Base-by-base conservation (phyloP, 2,888 invertebrate species). In the Dasypogon diadema region DNA sequence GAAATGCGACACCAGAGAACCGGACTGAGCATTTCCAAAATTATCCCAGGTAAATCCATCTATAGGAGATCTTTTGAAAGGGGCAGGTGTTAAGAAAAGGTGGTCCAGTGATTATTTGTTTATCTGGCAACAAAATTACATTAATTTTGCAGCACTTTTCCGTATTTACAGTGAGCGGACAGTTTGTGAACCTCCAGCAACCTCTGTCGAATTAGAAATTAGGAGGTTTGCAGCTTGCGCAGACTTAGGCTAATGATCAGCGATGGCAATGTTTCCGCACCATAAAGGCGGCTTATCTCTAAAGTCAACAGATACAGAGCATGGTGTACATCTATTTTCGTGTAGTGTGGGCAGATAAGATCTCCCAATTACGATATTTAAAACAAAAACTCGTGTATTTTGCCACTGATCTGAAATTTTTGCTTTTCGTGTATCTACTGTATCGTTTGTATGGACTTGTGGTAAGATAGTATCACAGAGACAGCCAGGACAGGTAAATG, bases 301-400 rank as follows among this genome's bases (percentile, higher is more conserved):
- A n/a, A 42, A 42, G 42, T 42, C 42, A 42, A 42, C 42, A 12
- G 42, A 12, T 12, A 6, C n/a, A 12, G 42, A 12, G 30, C 16
- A 5, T 16, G 34, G 1, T 30, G 18, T 3, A 34, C 58, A 37
- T 26, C 34, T 16, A 58, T 42, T 60, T 37, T 60, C 21, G 16
- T 22, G 55, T 55, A 22, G 60, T 42, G 21, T 18, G 21, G n/a
- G n/a, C 34, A 60, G 60, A 60, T 60, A 60, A 60, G 2, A 60
- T 60, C 60, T 16, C 10, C 21, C 18, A n/a, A 60, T 60, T 60
- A 60, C 34, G 60, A 18, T 37, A 37, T 60, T 21, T 37, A 37
- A 6, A 16, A 10, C 34, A 60, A 60, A 42, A 37, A 21, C 21
- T 42, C 8, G 14, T 4, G 2, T 10, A 60, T 37, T 34, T 60